These are phyloP conservation scores for Cryptophagus acutangulus DNA, from an alignment of 2,888 invertebrate species.

Conservation along the genomic window DNA sequence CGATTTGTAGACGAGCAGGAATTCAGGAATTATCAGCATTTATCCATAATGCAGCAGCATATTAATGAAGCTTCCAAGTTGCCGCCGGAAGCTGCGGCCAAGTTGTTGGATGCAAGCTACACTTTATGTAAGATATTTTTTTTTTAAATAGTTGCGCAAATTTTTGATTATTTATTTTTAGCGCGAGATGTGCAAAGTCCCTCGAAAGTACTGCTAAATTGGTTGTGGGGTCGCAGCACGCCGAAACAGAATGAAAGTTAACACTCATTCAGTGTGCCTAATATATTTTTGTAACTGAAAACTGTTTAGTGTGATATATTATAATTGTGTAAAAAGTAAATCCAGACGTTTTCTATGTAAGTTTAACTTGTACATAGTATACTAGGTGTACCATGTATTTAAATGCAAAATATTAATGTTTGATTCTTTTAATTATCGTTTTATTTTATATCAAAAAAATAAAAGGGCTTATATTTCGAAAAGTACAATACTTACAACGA, in stretches of 20 bases:
- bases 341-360: too few species aligned
- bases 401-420: too few species aligned
- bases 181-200: constrained; percentile 76
- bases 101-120: constrained; percentile 65
- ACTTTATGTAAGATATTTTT: constrained; percentile 61
- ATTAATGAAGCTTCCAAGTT: constrained; percentile 65
- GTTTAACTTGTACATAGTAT: too few species aligned
- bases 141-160: background rate
- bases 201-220: constrained; percentile 72
- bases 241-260: constrained; percentile 54
- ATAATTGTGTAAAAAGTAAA: background rate
- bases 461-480: too few species aligned
- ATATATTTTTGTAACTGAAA: constrained; percentile 2
- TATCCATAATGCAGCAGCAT: constrained; percentile 64
- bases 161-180: constrained; percentile 46
- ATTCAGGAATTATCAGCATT: constrained; percentile 64
- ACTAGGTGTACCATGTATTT: too few species aligned
- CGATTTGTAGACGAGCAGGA: constrained; percentile 71
- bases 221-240: constrained; percentile 74
- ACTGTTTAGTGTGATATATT: constrained; percentile 5
- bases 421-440: too few species aligned
- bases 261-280: constrained; percentile 21
- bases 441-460: too few species aligned
- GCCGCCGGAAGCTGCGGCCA: constrained; percentile 68
- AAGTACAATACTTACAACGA: too few species aligned